Conservation (phyloP, 2,888 invertebrate species). For the Nebria brevicollis region DNA sequence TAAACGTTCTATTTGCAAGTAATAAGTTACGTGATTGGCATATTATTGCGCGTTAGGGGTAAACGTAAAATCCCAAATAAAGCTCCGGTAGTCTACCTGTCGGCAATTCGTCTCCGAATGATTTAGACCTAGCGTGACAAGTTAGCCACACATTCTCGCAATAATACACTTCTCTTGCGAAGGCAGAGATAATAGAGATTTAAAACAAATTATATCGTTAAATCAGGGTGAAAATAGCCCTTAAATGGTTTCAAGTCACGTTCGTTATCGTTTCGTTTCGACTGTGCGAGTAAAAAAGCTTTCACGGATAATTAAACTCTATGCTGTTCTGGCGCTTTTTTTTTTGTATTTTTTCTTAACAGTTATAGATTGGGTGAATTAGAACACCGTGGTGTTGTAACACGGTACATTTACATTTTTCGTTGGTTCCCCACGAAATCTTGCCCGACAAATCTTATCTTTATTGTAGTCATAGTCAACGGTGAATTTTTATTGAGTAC, state of each 20-base stretch:
- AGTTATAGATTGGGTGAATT: constrained; percentile 2
- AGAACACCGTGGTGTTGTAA: not conserved
- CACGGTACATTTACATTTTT: not conserved
- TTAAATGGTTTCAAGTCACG: constrained; percentile 40
- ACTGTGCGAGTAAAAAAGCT: constrained; percentile 23
- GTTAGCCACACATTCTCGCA: constrained; percentile 15
- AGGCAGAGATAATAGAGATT: constrained; percentile 39
- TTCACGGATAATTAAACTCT: constrained; percentile 43
- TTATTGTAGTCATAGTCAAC: not conserved
- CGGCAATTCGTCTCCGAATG: constrained; percentile 37
- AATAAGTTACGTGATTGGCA: not conserved
- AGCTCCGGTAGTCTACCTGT: constrained; percentile 23
- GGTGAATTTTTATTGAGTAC: no score
- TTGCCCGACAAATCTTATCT: not conserved
- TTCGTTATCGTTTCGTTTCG: constrained; percentile 37
- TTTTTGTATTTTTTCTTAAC: not conserved
- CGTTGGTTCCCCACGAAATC: not conserved
- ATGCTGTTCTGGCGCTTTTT: constrained; percentile 21
- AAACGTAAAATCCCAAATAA: not conserved
- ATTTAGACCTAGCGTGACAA: constrained; percentile 33
- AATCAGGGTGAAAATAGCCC: constrained; percentile 25
- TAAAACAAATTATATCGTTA: constrained; percentile 46
- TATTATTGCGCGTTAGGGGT: not conserved
- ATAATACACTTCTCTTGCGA: not conserved
- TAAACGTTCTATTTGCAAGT: not conserved